Evolutionary conservation across 2,113 vertebrate species (phyloP).

Genomic region (Muntiacus muntjak): DNA sequence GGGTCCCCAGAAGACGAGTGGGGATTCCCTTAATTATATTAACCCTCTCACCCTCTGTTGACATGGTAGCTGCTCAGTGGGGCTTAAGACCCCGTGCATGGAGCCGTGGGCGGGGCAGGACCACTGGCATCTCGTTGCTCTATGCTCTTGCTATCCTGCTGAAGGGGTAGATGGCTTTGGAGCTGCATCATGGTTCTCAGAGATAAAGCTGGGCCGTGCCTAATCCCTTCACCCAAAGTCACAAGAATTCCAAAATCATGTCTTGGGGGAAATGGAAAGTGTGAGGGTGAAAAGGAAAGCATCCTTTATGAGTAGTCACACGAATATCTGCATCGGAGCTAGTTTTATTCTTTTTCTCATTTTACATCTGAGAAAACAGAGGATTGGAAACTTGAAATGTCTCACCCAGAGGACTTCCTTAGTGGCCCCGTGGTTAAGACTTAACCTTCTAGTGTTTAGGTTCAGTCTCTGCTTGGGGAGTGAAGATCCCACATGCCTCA

Average conservation of each 20-base stretch:
- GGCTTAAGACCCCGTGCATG: not conserved
- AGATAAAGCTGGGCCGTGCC: not conserved
- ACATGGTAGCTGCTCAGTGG: not conserved
- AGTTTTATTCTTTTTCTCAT: not conserved
- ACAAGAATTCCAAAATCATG: not conserved
- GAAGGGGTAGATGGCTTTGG: not conserved
- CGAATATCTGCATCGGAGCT: not conserved
- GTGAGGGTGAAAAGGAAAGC: not conserved
- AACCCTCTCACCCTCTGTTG: not conserved
- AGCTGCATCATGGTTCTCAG: not conserved
- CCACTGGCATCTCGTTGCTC: not conserved
- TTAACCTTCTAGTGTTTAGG: not conserved
- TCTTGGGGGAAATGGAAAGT: not conserved
- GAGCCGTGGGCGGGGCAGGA: not conserved
- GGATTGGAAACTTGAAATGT: not conserved
- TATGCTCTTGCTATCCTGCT: not conserved
- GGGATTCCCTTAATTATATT: not conserved
- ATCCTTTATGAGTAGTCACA: not conserved
- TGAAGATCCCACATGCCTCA: not conserved
- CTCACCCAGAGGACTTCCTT: not conserved
- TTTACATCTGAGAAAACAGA: not conserved
- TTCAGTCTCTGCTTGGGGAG: not conserved
- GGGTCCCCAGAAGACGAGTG: not conserved
- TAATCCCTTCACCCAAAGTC: not conserved
- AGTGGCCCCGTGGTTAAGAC: not conserved